Conservation (phyloP, 2,888 invertebrate genomes). For the Diachrysia chrysitis region DNA sequence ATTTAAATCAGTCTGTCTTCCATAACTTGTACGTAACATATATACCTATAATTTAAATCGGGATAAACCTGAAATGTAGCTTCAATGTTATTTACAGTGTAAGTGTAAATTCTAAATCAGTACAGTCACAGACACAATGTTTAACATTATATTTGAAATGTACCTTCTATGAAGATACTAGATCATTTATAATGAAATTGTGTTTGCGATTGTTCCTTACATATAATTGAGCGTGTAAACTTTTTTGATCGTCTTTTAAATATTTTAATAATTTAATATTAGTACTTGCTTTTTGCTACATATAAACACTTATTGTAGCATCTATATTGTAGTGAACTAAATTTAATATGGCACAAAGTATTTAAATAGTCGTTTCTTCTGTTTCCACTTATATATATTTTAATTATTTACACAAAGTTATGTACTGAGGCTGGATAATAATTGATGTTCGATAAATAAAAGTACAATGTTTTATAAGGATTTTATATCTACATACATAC, state of each 20-base stretch:
- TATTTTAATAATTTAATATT: conserved; percentile 47
- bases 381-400: conserved; percentile 37
- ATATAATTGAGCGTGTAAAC: conserved; percentile 42
- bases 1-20: conserved; percentile 75
- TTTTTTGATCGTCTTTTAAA: conserved; percentile 35
- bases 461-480: conserved; percentile 59
- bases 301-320: conserved; percentile 47
- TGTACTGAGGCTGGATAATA: conserved; percentile 32
- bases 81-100: conserved; percentile 31
- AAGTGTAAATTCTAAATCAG: conserved; percentile 28
- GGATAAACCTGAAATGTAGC: conserved; percentile 37
- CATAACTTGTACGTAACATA: conserved; percentile 65
- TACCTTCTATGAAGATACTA: conserved; percentile 46
- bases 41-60: conserved; percentile 41
- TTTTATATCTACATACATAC: conserved; percentile 49
- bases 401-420: conserved; percentile 38
- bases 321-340: conserved; percentile 40
- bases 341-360: conserved; percentile 47
- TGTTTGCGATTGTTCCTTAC: conserved; percentile 38
- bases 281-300: conserved; percentile 41
- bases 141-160: conserved; percentile 6
- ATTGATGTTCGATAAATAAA: conserved; percentile 48
- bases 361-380: conserved; percentile 25
- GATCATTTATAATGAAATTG: conserved; percentile 21
- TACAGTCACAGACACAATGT: conserved; percentile 38